Percentiles rank a stretch among this genome's conserved stretches.
These are phyloP conservation scores for Resseliella maxima DNA, from an alignment of 2,888 invertebrate genomes.

Conservation along the genomic window DNA sequence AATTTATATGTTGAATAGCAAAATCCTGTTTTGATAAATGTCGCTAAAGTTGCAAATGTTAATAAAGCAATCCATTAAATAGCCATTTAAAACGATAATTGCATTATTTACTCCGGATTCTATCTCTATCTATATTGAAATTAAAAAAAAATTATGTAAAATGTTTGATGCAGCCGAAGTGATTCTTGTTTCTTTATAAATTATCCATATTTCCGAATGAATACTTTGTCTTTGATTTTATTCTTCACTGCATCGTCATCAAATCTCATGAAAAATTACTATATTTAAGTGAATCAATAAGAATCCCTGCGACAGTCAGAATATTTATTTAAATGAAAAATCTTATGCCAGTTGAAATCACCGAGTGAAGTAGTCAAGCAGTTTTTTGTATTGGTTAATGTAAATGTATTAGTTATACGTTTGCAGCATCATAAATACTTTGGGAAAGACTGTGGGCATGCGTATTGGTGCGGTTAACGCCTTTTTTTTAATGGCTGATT, in stretches of 20 bases:
- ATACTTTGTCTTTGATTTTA: conserved; percentile 36
- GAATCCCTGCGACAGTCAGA: neutral
- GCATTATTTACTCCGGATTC: neutral
- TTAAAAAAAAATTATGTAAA: neutral
- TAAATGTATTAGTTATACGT: neutral
- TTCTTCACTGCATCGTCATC: neutral
- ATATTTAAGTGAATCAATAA: conserved; percentile 33
- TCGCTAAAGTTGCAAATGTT: neutral
- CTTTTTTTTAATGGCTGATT: conserved; percentile 49
- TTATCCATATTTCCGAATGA: conserved; percentile 22
- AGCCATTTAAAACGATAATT: conserved; percentile 9
- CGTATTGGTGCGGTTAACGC: conserved; percentile 19
- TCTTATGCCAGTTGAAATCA: neutral
- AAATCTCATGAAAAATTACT: conserved; percentile 38
- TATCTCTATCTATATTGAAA: neutral
- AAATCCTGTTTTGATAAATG: neutral
- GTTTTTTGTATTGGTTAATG: neutral
- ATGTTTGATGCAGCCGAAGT: neutral
- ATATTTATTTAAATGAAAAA: neutral
- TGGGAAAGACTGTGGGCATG: neutral
- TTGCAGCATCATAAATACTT: neutral
- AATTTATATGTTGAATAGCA: neutral
- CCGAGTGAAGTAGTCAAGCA: neutral
- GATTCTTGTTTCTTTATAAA: neutral
- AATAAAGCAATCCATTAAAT: neutral